Evolutionary conservation across 2,113 vertebrate species (phyloP).

Genomic region (Lepisosteus osseus): DNA sequence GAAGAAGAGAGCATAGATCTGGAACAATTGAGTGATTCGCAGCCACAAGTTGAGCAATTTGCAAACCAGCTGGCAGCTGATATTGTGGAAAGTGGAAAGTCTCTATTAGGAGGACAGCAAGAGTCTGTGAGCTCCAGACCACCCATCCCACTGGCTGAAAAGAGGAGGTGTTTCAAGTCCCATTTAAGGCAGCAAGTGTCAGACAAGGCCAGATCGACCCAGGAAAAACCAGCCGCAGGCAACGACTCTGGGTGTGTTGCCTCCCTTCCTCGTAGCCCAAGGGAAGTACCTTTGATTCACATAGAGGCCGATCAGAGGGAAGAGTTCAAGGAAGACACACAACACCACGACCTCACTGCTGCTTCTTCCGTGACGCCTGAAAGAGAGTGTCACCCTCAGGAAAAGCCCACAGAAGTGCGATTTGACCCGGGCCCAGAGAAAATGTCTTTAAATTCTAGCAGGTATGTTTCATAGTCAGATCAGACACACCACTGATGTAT

Average conservation of each 20-base stretch:
- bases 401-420: conserved; percentile 40
- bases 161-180: conserved; percentile 50
- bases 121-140: conserved; percentile 48
- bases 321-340: conserved; percentile 44
- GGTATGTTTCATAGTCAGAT: conserved; percentile 58
- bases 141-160: conserved; percentile 53
- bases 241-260: conserved; percentile 28
- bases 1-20: conserved; percentile 61
- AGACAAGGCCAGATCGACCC: conserved; percentile 40
- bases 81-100: conserved; percentile 74
- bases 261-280: conserved; percentile 45
- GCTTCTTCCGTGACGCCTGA: conserved; percentile 17
- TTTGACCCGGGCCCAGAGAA: conserved; percentile 38
- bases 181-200: conserved; percentile 36
- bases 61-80: conserved; percentile 71
- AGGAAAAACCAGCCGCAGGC: conserved; percentile 42
- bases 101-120: conserved; percentile 60
- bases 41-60: conserved; percentile 68
- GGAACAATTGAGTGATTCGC: conserved; percentile 58
- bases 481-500: not conserved
- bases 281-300: conserved; percentile 92
- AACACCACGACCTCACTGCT: conserved; percentile 20
- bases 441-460: conserved; percentile 39
- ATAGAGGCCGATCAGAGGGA: conserved; percentile 88
- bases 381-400: conserved; percentile 36